phyloP scores from a whole-genome alignment of 1,140 invertebrate species.

The fruit fly (Drosophila melanogaster) region Release_6_plus_ISO1_MT NT_033777.3:20168501-20169000 shows the following conservation, averaged over 20 bases:
- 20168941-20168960: not conserved
- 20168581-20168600: conserved; percentile 20
- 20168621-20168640: conserved; percentile 62
- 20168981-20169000: conserved; percentile 5
- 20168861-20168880: conserved; percentile 44
- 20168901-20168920: not conserved
- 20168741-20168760: conserved; percentile 60
- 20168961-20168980: conserved; percentile 4
- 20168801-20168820: conserved; percentile 33
- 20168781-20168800: conserved; percentile 45
- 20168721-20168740: conserved; percentile 64
- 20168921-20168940: too few relatives aligned
- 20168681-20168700: conserved; percentile 32
- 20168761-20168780: conserved; percentile 27
- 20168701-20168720: conserved; percentile 59
- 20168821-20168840: conserved; percentile 47
- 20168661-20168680: conserved; percentile 58
- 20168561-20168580: not conserved
- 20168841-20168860: conserved; percentile 51
- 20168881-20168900: conserved; percentile 18
- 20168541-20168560: conserved; percentile 2
- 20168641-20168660: not conserved
- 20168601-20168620: conserved; percentile 47
- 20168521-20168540: not conserved
- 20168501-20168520: conserved; percentile 28